Base-by-base conservation (phyloP, 2,113 vertebrate species). In the Melospiza georgiana region DNA sequence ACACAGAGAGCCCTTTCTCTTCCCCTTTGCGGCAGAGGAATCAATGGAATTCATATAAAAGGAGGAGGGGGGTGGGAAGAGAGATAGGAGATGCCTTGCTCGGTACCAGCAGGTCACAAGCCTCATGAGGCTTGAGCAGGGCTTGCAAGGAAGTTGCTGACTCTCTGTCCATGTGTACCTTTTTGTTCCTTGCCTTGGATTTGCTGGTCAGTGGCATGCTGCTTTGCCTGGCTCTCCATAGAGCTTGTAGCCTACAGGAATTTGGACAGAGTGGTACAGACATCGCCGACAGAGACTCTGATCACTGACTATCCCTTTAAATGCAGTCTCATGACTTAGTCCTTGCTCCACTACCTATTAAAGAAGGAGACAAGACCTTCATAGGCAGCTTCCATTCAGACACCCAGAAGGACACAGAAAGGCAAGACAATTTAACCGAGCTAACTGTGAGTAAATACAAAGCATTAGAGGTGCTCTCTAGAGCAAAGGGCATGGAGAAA, bases 211-310 rank as follows among this genome's bases (percentile, higher is more conserved):
- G 96, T 94, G 97, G 96, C 98, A 97, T 98, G 98, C 98, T 97
- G 98, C 98, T 97, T 98, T 97, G 98, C 98, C 98, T 98, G 98
- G 98, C 98, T 98, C 98, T 97, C 97, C 97, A 98, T 97, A 97
- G 98, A 97, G 97, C 94, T 97, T 97, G 98, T 96, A 97, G 95
- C 94, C 95, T 97, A 98, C 97, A 98, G 98, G 98, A 98, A 98
- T 98, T 98, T 98, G 97, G 97, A 97, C 97, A 88, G 98, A 98
- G 98, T 99, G 99, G 99, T 98, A 99, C 98, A 98, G 99, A 99
- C 98, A 98, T 99, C 98, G 97, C 99, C 98, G 98, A 98, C 95
- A 97, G 98, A 98, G 98, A 98, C 98, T 95, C 97, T 97, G 84
- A 96, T 97, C 98, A 90, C 98, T 97, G 96, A 97, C 95, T 97